These are phyloP conservation scores for Serinus canaria DNA, from an alignment of 2,113 vertebrate species.

Conservation along the genomic window DNA sequence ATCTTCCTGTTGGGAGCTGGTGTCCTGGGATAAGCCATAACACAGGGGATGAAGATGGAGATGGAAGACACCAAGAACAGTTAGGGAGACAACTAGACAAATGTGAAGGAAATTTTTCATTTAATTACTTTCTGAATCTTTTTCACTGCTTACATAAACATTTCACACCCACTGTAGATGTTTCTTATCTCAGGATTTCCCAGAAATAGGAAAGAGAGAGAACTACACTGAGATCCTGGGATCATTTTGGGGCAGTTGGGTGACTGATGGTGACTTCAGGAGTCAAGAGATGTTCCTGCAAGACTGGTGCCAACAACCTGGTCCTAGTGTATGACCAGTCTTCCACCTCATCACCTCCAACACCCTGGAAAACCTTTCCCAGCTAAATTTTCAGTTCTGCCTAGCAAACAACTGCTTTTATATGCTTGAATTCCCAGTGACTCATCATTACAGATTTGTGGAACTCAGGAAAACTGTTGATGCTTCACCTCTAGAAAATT, in stretches of 20 bases:
- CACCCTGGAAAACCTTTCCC: background rate
- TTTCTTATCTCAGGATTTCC: background rate
- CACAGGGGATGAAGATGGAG: background rate
- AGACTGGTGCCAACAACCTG: background rate
- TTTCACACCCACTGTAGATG: background rate
- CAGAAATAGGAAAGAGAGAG: background rate
- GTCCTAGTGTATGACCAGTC: background rate
- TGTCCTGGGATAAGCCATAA: background rate
- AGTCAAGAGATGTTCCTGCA: background rate
- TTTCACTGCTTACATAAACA: background rate
- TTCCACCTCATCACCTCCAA: background rate
- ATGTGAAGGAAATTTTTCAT: background rate
- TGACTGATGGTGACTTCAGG: background rate
- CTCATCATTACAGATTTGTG: background rate
- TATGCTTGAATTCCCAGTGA: background rate
- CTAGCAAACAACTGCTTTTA: background rate
- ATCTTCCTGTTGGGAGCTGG: background rate
- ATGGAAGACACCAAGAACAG: fast-evolving
- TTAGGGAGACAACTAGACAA: background rate
- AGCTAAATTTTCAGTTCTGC: background rate
- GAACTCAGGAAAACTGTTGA: background rate
- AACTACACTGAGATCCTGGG: background rate
- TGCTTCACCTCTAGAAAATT: background rate
- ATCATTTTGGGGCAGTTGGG: fast-evolving
- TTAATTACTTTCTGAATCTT: background rate